Evolutionary conservation across 1,140 invertebrate genomes (phyloP).

Genomic region (Drosophila lowei): DNA sequence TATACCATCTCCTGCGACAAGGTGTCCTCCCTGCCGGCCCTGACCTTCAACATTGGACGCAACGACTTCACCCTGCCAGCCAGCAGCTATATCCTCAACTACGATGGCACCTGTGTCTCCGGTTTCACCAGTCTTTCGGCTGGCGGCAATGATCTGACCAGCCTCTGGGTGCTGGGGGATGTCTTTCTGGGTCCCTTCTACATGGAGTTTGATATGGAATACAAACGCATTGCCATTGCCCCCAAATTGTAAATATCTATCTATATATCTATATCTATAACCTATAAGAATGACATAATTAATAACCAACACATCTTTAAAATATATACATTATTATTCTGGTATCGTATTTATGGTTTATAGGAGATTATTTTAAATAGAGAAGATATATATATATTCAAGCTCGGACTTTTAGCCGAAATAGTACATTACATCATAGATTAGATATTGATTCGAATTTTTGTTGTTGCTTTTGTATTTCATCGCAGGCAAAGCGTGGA

Average conservation of each 20-base stretch:
- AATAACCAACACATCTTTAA: not conserved
- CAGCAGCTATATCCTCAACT: conserved; percentile 82
- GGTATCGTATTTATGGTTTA: too few relatives aligned
- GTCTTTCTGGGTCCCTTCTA: conserved; percentile 44
- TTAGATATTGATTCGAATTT: too few relatives aligned
- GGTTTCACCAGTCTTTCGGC: conserved; percentile 85
- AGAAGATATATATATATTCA: too few relatives aligned
- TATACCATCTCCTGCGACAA: conserved; percentile 86
- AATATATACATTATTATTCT: too few relatives aligned
- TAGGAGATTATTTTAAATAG: too few relatives aligned
- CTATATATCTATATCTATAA: not conserved
- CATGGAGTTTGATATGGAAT: conserved; percentile 48
- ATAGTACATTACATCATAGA: too few relatives aligned
- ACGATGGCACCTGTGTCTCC: conserved; percentile 53
- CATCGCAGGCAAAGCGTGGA: too few relatives aligned
- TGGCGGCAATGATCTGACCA: conserved; percentile 70
- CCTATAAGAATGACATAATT: too few relatives aligned
- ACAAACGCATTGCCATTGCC: conserved; percentile 45
- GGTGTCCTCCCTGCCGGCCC: conserved; percentile 28
- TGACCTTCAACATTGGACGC: conserved; percentile 60
- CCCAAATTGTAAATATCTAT: conserved; percentile 26
- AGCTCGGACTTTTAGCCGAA: too few relatives aligned
- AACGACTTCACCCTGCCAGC: conserved; percentile 44
- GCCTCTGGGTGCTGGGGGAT: conserved; percentile 50
- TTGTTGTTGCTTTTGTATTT: too few relatives aligned